Base-by-base conservation (phyloP, 1,140 invertebrate species). In the Reticulitermes speratus region DNA sequence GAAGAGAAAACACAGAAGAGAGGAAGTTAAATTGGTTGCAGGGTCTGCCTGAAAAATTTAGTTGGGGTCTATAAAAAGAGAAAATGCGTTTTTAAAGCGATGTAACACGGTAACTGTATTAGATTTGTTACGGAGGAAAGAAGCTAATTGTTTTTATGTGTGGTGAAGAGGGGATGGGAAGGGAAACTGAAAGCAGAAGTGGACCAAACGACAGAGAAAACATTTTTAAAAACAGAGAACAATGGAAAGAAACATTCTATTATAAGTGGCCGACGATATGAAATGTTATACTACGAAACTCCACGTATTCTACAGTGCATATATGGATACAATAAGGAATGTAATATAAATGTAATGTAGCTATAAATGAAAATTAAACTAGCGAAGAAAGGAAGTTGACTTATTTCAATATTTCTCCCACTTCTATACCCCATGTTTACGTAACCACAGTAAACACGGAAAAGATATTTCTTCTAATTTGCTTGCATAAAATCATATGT, bases 11-110 rank as follows among this genome's bases (percentile, higher is more conserved):
- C 52, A 55, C 14, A 55, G 52, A 30, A 75, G 65, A 75, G 65
- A 75, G 65, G 65, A 75, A 75, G 65, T 75, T 75, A 75, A 75
- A 75, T 75, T 75, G 65, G 25, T 75, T 12, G 65, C 14, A 3
- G 14, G 65, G 65, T 75, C 65, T 75, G 65, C 65, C 65, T 75
- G 65, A 75, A 75, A 75, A 30, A 75, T 75, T 75, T 75, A 75
- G 65, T 75, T 30, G 65, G 65, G 25, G 65, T 75, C 30, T 75
- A 75, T 75, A 75, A 75, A 75, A 75, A 75, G 65, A 75, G 65
- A 75, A 75, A 75, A 75, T 75, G n/a, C 65, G 65, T 75, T 75
- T 75, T 75, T 75, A 75, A 75, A 75, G 65, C 25, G 65, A 75
- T 75, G 65, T 75, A 75, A 75, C 65, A 30, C 25, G 65, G 65